Evolutionary conservation across 2,888 invertebrate species (phyloP), one percentile per base, ranked within the genome.

Genomic region (Argynnis bischoffii): DNA sequence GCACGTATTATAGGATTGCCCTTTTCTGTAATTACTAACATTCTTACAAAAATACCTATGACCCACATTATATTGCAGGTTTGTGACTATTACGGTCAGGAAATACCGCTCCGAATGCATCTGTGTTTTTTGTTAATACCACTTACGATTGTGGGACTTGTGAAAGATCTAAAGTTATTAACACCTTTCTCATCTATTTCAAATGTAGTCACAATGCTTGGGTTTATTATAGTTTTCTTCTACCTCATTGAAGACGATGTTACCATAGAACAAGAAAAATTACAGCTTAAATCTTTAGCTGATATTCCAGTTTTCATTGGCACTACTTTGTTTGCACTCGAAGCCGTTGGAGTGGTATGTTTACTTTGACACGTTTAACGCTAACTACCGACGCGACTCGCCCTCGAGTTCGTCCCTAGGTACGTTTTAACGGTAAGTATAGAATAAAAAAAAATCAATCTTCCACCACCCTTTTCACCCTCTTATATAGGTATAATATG

Each of bases 241-340:
- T 96, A 95, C 76, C 86, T 97, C 63, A 93, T 96, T 61, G 93
- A 94, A 66, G 95, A 95, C 55, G 91, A 96, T 31, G 93, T 95
- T 0, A 81, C 89, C 0, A 76, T 94, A 0, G 86, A 89, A 6
- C 80, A 89, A 0, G 87, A 93, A 8, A 88, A 92, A 67, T 79
- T 94, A 60, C 79, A 93, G 63, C 91, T 95, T 0, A 83, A 94
- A 1, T 75, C 90, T 13, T 73, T 92, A 0, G 69, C 75, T 16
- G 93, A 94, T 65, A 93, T 96, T 74, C 97, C 98, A 0, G 87
- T 98, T 26, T 98, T 96, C 81, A 96, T 98, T 78, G 98, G 98
- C 0, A 97, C 97, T 0, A 97, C 97, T 0, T 90, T 98, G 64
- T 98, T 97, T 85, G 96, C 98, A 0, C 93, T 98, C 76, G 98